A percentile compares a stretch with the other conserved stretches of the same genome.
Evolutionary conservation across 2,888 invertebrate genomes (phyloP).

Genomic region (Aphelenchoides bicaudatus): DNA sequence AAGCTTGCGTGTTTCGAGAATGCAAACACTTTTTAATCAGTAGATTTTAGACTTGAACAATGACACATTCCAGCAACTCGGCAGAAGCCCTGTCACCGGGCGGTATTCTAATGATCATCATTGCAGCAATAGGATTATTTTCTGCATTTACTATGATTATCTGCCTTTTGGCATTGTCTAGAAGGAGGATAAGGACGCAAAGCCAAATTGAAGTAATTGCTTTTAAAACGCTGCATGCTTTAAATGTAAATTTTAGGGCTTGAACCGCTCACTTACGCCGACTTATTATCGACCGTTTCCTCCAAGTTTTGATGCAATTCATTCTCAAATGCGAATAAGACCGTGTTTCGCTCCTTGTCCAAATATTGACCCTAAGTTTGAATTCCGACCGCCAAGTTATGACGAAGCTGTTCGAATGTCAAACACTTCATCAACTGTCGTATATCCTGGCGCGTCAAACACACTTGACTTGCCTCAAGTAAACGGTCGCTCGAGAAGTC

Average conservation of each 20-base stretch:
- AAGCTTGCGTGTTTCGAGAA: too few relatives aligned
- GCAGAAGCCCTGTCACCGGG: too few relatives aligned
- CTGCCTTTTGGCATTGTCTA: conserved; percentile 15
- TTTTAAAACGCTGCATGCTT: background rate
- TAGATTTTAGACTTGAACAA: too few relatives aligned
- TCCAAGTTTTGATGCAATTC: background rate
- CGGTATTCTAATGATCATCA: background rate
- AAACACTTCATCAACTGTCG: background rate
- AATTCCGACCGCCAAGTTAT: conserved; percentile 19
- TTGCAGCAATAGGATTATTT: conserved; percentile 15
- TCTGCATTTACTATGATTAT: conserved; percentile 14
- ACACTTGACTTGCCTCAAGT: conserved; percentile 1
- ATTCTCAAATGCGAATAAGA: background rate
- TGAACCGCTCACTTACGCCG: conserved; percentile 2
- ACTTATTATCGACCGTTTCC: conserved; percentile 3
- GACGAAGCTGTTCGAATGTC: conserved; percentile 14
- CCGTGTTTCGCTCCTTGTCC: too few relatives aligned
- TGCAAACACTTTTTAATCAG: too few relatives aligned
- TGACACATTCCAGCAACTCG: too few relatives aligned
- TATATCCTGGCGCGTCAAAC: background rate
- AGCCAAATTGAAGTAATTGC: conserved; percentile 12
- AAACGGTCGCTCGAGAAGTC: conserved; percentile 9
- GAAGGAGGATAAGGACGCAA: conserved; percentile 5
- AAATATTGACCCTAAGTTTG: background rate
- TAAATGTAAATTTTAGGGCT: background rate